phyloP scores from a whole-genome alignment of 2,113 vertebrate genomes.

The Ophthalmolycus amberensis region DNA sequence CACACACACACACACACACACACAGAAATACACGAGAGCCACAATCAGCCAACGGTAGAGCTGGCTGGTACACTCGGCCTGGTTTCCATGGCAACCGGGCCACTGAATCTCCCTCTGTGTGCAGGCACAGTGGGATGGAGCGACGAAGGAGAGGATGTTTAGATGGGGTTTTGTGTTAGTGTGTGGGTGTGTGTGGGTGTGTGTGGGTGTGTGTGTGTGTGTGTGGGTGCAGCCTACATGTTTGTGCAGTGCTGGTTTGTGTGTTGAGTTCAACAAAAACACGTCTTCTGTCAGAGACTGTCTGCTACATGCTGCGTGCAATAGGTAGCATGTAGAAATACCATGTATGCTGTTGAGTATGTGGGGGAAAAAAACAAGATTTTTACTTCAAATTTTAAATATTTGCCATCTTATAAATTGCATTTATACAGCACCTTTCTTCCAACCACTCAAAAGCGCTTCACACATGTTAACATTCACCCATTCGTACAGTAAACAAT shows the following conservation, averaged over 20 bases:
- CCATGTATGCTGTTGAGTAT: background rate
- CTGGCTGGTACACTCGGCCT: slow-evolving; percentile 79
- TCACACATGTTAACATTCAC: too few relatives aligned
- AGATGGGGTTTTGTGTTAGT: slow-evolving; percentile 49
- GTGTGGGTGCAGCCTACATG: slow-evolving; percentile 32
- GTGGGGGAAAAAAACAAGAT: background rate
- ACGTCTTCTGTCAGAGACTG: slow-evolving; percentile 29
- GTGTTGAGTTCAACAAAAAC: slow-evolving; percentile 59
- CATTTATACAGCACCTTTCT: background rate
- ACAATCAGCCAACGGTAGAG: slow-evolving; percentile 75
- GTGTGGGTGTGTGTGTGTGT: slow-evolving; percentile 41
- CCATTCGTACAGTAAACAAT: background rate
- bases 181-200: slow-evolving; percentile 26
- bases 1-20: slow-evolving; percentile 34
- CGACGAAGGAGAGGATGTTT: slow-evolving; percentile 70
- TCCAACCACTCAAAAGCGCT: too few relatives aligned
- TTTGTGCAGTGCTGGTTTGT: slow-evolving; percentile 39
- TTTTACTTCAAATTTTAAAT: background rate
- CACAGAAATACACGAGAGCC: slow-evolving; percentile 50
- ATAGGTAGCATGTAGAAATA: slow-evolving; percentile 10
- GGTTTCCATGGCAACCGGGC: slow-evolving; percentile 84
- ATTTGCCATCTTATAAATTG: background rate
- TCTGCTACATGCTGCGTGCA: slow-evolving; percentile 35
- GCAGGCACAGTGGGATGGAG: slow-evolving; percentile 76
- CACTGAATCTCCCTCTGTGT: slow-evolving; percentile 79